Percentiles rank a stretch among this genome's conserved stretches.
phyloP scores from a whole-genome alignment of 2,888 invertebrate species.

The Dicyrtoma fusca region DNA sequence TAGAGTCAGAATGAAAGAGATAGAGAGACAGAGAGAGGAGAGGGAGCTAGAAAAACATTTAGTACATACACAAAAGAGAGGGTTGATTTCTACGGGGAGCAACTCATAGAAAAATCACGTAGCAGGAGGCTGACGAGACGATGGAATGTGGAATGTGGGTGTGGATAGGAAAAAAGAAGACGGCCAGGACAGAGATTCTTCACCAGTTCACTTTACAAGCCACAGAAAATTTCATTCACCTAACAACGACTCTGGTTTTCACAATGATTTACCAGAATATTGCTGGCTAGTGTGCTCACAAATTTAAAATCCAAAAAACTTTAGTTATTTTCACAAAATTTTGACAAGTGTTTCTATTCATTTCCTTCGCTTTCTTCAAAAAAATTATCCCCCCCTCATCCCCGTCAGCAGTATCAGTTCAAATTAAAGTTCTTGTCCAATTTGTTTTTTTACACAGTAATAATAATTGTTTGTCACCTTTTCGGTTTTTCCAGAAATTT shows the following conservation, averaged over 20 bases:
- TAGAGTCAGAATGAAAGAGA: background rate
- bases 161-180: slow-evolving; percentile 43
- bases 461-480: too few relatives aligned
- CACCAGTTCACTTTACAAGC: slow-evolving; percentile 37
- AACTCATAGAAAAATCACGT: slow-evolving; percentile 42
- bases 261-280: slow-evolving; percentile 42
- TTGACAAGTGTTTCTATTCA: background rate
- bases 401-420: too few relatives aligned
- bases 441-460: too few relatives aligned
- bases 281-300: slow-evolving; percentile 22
- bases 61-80: background rate
- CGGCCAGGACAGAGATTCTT: slow-evolving; percentile 42
- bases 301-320: slow-evolving; percentile 10
- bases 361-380: too few relatives aligned
- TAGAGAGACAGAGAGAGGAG: background rate
- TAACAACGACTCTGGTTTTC: slow-evolving; percentile 44
- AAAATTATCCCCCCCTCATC: too few relatives aligned
- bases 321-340: background rate
- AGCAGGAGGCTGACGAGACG: slow-evolving; percentile 44
- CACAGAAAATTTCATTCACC: slow-evolving; percentile 38
- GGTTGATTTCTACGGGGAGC: slow-evolving; percentile 33
- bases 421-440: too few relatives aligned
- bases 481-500: too few relatives aligned
- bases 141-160: slow-evolving; percentile 43
- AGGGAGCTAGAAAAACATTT: background rate